Base-by-base conservation (phyloP, 1,140 invertebrate genomes). In the Phenacoccus solenopsis region DNA sequence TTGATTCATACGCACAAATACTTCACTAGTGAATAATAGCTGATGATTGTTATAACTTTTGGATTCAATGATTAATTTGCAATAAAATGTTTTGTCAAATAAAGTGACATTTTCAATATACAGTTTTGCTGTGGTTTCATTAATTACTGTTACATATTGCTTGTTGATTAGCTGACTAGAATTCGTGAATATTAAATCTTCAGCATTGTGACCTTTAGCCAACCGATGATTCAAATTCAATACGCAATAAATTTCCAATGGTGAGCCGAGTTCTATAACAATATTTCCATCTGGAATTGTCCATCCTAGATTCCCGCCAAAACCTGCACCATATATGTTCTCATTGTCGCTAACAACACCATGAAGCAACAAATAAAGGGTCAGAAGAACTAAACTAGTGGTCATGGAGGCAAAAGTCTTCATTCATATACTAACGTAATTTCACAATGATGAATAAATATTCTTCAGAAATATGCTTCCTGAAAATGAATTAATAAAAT, bases 201-300 rank as follows among this genome's bases (percentile, higher is more conserved):
- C 78, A 1, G 82, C 74, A 74, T 81, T 81, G 73, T 78, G 78
- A 2, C 76, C 77, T 22, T 75, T 75, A 24, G 76, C 79, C 5
- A 74, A 28, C 0, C 20, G 25, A 38, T 80, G 73, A 5, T 77
- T 78, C 57, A 78, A 72, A 74, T 83, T 80, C 24, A 85, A 73
- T 25, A 80, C 75, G 75, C 83, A 84, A 13, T 75, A 76, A 68
- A 85, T 80, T 72, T 76, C 76, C 68, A 84, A 75, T 0, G 81
- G 73, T 4, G 78, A 72, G 21, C 82, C 82, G 70, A 78, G 75
- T 71, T 83, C 75, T 12, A 84, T 67, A 57, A 79, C 74, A 69
- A 84, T 82, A 72, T 84, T 82, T 27, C 82, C 82, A 35, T 72
- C 72, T 16, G 83, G 83, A 74, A 76, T 75, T 3, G 82, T 85